phyloP scores from a whole-genome alignment of 2,888 invertebrate genomes.

The Mimumesa dahlbomi region DNA sequence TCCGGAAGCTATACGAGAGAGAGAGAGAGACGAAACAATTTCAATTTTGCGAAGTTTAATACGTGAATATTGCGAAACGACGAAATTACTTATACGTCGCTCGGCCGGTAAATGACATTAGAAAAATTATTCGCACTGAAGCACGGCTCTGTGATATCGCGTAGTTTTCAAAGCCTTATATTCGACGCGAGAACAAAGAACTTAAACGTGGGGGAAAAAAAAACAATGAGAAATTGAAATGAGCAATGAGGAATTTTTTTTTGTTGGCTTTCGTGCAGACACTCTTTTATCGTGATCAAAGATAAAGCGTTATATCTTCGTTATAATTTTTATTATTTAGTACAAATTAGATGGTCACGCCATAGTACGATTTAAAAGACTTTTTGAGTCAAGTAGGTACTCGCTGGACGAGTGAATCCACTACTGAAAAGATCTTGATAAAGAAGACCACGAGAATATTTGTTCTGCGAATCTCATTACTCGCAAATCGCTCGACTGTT shows the following conservation, averaged over 20 bases:
- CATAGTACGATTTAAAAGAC: neutral
- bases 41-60: conserved; percentile 1
- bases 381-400: neutral
- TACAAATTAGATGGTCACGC: conserved; percentile 11
- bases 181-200: neutral
- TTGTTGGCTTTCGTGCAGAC: conserved; percentile 4
- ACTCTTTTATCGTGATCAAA: neutral
- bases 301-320: conserved; percentile 5
- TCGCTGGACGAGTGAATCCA: neutral
- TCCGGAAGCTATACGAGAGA: no score
- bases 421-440: conserved; percentile 13
- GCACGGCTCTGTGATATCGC: neutral
- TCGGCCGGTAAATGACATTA: neutral
- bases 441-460: conserved; percentile 11
- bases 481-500: conserved; percentile 17
- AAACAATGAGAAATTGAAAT: neutral
- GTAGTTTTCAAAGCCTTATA: neutral
- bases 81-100: neutral
- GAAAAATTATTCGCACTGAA: neutral
- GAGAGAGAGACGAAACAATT: neutral
- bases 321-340: conserved; percentile 14
- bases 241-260: neutral
- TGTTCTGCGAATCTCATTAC: conserved; percentile 25
- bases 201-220: neutral
- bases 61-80: neutral